Evolutionary conservation across 1,140 invertebrate species (phyloP).

Genomic region (Drosophila melanogaster): Release_6_plus_ISO1_MT NT_033777.3:12977001-12977500

Average conservation of each 20-base stretch:
- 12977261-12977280: constrained; percentile 33
- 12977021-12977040: too few species aligned
- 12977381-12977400: background rate
- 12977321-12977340: constrained; percentile 12
- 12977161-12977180: constrained; percentile 14
- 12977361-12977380: background rate
- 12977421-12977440: constrained; percentile 3
- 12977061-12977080: too few species aligned
- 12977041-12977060: too few species aligned
- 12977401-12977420: background rate
- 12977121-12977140: background rate
- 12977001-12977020: too few species aligned
- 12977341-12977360: constrained; percentile 24
- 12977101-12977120: constrained; percentile 1
- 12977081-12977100: background rate
- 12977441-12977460: background rate
- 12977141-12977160: constrained; percentile 1
- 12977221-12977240: constrained; percentile 30
- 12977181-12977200: constrained; percentile 43
- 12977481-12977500: background rate
- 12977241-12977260: background rate
- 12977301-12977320: constrained; percentile 8
- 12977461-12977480: background rate
- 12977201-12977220: constrained; percentile 36
- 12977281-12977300: constrained; percentile 47